Percentiles rank a stretch among this genome's conserved stretches.
These are phyloP conservation scores for Manacus vitellinus DNA, from an alignment of 2,113 vertebrate genomes.

Conservation along the genomic window DNA sequence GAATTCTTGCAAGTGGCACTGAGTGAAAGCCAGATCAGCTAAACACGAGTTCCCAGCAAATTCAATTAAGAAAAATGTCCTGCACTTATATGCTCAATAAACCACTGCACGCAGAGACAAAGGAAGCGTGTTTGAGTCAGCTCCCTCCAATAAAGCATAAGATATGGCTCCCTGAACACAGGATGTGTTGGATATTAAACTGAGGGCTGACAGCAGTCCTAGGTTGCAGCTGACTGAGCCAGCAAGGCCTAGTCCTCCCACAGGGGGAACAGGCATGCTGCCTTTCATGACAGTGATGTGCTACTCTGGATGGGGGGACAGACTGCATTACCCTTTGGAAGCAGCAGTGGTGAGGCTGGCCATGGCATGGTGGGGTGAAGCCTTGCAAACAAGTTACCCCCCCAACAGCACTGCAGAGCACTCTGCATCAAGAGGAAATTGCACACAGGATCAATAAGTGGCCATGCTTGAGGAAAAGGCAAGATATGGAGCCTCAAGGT, in stretches of 20 bases:
- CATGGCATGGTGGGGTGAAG: rapidly evolving
- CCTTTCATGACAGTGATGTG: rapidly evolving
- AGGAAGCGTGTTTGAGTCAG: not conserved
- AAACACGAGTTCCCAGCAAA: not conserved
- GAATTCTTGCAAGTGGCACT: not conserved
- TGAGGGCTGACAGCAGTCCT: not conserved
- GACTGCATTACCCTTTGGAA: not conserved
- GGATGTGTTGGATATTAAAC: not conserved
- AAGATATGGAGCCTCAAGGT: not conserved
- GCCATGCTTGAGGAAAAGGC: not conserved
- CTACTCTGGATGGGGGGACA: not conserved
- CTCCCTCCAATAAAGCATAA: not conserved
- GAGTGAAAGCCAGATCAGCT: not conserved
- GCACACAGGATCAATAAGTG: not conserved
- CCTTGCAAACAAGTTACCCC: not conserved
- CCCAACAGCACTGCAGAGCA: not conserved
- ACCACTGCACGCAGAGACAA: not conserved
- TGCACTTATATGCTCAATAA: slow-evolving; percentile 1
- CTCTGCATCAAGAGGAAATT: not conserved
- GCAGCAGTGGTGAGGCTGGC: not conserved
- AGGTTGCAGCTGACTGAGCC: not conserved
- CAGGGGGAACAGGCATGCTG: rapidly evolving
- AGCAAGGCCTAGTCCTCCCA: not conserved
- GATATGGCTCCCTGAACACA: not conserved
- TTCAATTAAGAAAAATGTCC: not conserved